Percentiles rank a stretch among this genome's conserved stretches.
These are phyloP conservation scores for Drosophila barbarae DNA, from an alignment of 2,888 invertebrate species.

Conservation along the genomic window DNA sequence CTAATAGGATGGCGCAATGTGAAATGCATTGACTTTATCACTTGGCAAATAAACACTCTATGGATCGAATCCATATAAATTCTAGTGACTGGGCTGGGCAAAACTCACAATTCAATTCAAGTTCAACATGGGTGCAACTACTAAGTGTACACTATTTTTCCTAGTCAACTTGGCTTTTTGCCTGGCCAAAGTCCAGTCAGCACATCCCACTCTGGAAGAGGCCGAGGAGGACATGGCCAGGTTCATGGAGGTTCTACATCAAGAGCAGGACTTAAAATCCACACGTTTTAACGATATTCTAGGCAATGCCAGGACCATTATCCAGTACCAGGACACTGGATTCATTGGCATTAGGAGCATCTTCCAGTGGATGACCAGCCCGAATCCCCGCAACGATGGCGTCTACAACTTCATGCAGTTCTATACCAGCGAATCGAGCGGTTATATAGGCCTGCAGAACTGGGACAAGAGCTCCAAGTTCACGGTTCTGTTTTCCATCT, in stretches of 20 bases:
- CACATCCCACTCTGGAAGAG: slow-evolving; percentile 6
- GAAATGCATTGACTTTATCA: slow-evolving; percentile 19
- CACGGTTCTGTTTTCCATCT: slow-evolving; percentile 24
- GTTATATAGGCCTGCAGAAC: slow-evolving; percentile 26
- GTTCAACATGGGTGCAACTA: slow-evolving; percentile 11
- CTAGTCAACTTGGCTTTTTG: neutral
- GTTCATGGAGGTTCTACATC: slow-evolving; percentile 15
- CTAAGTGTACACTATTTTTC: neutral
- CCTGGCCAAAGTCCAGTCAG: neutral
- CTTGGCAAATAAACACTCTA: slow-evolving; percentile 13
- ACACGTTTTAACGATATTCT: slow-evolving; percentile 22
- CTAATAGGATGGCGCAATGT: slow-evolving; percentile 16
- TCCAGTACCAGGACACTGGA: slow-evolving; percentile 19
- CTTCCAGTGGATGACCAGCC: slow-evolving; percentile 34
- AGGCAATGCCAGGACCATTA: slow-evolving; percentile 22
- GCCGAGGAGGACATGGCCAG: slow-evolving; percentile 20
- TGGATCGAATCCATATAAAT: slow-evolving; percentile 11
- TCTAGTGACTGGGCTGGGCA: neutral
- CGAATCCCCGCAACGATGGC: slow-evolving; percentile 24
- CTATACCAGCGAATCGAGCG: slow-evolving; percentile 24
- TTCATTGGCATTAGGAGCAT: slow-evolving; percentile 19
- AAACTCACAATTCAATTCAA: slow-evolving; percentile 21
- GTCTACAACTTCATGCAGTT: slow-evolving; percentile 36
- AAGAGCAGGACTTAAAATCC: slow-evolving; percentile 5
- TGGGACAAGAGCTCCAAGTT: slow-evolving; percentile 33